Percentiles rank a stretch among this genome's conserved stretches.
These are phyloP conservation scores for Marmota monax DNA, from an alignment of 2,113 vertebrate genomes.

Conservation along the genomic window DNA sequence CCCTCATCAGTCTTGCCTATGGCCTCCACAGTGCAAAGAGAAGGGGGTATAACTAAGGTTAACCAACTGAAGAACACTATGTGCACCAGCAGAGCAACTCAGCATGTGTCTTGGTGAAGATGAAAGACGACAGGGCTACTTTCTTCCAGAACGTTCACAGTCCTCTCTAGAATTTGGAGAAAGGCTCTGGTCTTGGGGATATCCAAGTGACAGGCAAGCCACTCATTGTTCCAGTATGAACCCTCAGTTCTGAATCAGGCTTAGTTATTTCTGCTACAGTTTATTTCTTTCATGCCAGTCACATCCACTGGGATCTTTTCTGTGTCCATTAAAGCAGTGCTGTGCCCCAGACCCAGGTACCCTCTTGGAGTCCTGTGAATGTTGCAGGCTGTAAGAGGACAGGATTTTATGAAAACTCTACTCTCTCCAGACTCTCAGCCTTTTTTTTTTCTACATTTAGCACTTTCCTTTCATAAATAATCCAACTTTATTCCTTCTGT, in stretches of 20 bases:
- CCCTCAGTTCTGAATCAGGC: neutral
- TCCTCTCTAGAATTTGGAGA: neutral
- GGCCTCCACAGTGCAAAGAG: no score
- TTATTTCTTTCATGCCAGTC: neutral
- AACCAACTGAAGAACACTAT: neutral
- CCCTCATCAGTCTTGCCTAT: neutral
- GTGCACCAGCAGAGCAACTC: neutral
- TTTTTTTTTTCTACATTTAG: neutral
- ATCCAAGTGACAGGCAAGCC: neutral
- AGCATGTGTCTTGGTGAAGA: neutral
- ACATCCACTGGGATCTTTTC: neutral
- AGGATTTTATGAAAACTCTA: neutral
- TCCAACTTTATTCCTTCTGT: neutral
- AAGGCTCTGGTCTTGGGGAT: neutral
- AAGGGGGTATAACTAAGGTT: neutral
- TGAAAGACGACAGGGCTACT: neutral
- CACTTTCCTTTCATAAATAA: neutral
- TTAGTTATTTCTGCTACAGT: neutral
- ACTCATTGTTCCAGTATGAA: neutral
- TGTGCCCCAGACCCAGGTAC: neutral
- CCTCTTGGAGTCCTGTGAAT: neutral
- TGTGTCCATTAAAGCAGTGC: no score
- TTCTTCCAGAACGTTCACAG: neutral
- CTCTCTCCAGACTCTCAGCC: neutral
- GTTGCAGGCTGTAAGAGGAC: neutral